These are phyloP conservation scores for Hyppa rectilinea DNA, from an alignment of 2,888 invertebrate genomes.

Conservation along the genomic window DNA sequence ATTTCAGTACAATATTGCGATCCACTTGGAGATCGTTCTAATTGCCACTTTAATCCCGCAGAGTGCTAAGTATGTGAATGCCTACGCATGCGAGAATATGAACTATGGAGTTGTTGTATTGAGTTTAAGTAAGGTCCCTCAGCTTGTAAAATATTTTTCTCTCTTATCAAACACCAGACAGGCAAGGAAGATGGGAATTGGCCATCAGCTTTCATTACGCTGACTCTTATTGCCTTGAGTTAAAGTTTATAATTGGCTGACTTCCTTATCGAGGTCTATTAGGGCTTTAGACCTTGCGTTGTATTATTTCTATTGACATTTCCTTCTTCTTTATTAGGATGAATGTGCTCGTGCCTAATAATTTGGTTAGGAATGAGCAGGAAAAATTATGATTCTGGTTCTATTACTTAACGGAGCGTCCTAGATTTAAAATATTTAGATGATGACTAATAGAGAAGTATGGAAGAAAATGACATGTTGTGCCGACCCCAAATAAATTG, in stretches of 20 bases:
- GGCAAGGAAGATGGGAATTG: constrained; percentile 41
- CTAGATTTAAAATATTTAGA: neutral
- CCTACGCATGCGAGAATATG: neutral
- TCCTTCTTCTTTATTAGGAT: constrained; percentile 39
- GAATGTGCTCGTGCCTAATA: constrained; percentile 21
- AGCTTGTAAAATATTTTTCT: constrained; percentile 47
- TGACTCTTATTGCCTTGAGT: constrained; percentile 20
- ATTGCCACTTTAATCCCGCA: neutral
- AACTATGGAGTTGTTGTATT: neutral
- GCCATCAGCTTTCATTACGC: constrained; percentile 28
- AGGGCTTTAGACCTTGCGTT: constrained; percentile 29
- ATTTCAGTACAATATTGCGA: neutral
- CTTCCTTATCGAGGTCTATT: constrained; percentile 15
- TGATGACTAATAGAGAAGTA: too few relatives aligned
- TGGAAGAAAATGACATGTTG: too few relatives aligned
- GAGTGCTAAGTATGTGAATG: neutral
- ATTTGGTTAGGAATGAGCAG: constrained; percentile 3
- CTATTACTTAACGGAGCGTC: too few relatives aligned
- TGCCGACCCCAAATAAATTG: too few relatives aligned
- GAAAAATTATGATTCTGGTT: neutral
- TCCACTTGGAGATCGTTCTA: neutral
- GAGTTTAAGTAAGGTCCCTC: constrained; percentile 44
- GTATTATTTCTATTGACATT: constrained; percentile 45
- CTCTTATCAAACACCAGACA: constrained; percentile 63
- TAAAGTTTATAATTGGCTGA: constrained; percentile 46